Evolutionary conservation across 2,797 vertebrate species (phyloP), one percentile per base, ranked within the genome.

Genomic region (Pipistrellus kuhlii): DNA sequence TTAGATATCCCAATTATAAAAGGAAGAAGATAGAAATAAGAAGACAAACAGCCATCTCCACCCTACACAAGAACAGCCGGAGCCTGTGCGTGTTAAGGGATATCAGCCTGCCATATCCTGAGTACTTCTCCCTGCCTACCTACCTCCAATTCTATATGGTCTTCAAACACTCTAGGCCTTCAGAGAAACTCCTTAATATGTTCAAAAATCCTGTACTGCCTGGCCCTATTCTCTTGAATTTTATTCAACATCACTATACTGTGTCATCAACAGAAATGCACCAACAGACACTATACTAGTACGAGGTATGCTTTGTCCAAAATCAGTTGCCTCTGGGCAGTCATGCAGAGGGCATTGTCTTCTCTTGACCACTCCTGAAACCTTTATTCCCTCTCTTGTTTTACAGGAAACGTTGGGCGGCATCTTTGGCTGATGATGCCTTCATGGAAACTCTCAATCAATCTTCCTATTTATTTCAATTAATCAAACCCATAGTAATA

Each of bases 1-100:
- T 53, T 81, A 48, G 55, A 85, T 3, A 9, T 41, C 32, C 25
- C 92, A 89, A 48, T 76, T 64, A 41, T 86, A 20, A 95, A 91
- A 94, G 8, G 3, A 88, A 91, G 5, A 85, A 1, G 14, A 27
- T 69, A n/a, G 81, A 93, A 89, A 75, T 1, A 41, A 8, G 15
- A 12, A 75, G 3, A 71, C 15, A 90, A 59, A 73, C 3, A 72
- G 9, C 38, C 4, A 21, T 35, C 6, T 30, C 46, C 20, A 0
- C 12, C 25, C 62, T 1, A 30, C 4, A 32, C n/a, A 12, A 15
- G 20, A 48, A 41, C 2, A 30, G 9, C 20, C 15, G 81, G 23
- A 85, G 15, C 30, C 27, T 55, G 8, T 18, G 89, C 35, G 12
- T 38, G 9, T 9, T 41, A 46, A 55, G 35, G 15, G 3, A 38